Conservation (phyloP, 2,113 vertebrate species). For the Copsychus sechellarum region DNA sequence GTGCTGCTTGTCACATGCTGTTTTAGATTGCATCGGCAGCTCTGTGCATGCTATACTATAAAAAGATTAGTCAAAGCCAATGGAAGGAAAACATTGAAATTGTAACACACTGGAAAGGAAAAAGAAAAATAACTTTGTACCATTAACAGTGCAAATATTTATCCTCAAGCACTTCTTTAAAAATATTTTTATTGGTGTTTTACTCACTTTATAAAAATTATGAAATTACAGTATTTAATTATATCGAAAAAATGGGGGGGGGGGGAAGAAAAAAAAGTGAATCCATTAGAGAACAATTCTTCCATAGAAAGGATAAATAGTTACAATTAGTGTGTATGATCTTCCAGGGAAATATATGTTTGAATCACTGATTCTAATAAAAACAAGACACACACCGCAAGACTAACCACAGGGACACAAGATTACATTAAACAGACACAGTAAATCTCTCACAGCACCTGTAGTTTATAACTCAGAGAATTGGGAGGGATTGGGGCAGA, state of each 20-base stretch:
- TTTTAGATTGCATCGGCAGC: not conserved
- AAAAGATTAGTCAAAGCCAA: conserved; percentile 1
- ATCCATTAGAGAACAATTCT: not conserved
- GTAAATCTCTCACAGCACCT: not conserved
- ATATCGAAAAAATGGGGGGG: no score
- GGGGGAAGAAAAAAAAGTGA: not conserved
- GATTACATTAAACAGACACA: not conserved
- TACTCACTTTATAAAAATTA: not conserved
- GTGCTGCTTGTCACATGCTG: conserved; percentile 20
- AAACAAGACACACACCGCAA: not conserved
- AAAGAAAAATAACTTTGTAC: not conserved
- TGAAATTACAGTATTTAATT: not conserved
- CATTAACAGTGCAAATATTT: not conserved
- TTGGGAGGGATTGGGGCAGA: not conserved
- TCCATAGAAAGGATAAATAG: not conserved
- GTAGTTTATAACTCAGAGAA: not conserved
- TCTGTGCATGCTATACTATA: not conserved
- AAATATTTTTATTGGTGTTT: not conserved
- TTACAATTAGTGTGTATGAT: not conserved
- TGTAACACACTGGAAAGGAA: not conserved
- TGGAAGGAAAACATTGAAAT: not conserved
- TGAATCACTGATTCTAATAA: not conserved
- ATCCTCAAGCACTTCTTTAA: not conserved
- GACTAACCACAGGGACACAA: not conserved
- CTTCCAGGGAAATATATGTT: not conserved